Evolutionary conservation across 2,113 vertebrate species (phyloP), one percentile per base, ranked within the genome.

Genomic region (Tenebrosternarchus preto): DNA sequence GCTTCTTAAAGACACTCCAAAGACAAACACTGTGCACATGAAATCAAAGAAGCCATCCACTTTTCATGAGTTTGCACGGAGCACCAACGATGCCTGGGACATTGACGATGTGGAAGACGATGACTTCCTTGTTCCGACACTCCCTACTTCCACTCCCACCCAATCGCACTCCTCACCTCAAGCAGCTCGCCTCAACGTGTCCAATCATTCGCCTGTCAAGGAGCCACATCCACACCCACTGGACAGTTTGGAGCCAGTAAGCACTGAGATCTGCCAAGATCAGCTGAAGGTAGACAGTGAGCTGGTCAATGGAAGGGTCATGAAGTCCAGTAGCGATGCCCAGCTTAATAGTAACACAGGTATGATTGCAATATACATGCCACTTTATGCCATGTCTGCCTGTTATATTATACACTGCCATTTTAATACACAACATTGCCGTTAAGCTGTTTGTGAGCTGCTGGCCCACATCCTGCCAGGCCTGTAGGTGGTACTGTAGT

Each of bases 51-150:
- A 97, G 88, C 93, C 96, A 8, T 96, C 95, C 5, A 96, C 96
- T 84, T 98, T 98, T 79, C 95, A 96, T 0, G 96, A 98, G 87
- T 98, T 98, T 84, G 97, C 97, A 24, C 93, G 94, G 66, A 96
- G 94, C 85, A 98, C 96, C 85, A 98, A 95, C 27, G 97, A 98
- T 15, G 96, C 96, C 27, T 98, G 96, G 97, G 96, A 98, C 88
- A 95, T 98, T 0, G 95, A 96, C 0, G 96, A 98, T 24, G 96
- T 96, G 0, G 96, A 97, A 84, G 95, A 95, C 5, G 89, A 90
- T 2, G 94, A 95, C 29, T 89, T 92, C 59, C 82, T 89, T 1
- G 66, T 77, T 22, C 59, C 67, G 5, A 11, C 74, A 12, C 85
- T 68, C 8, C 7, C 84, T 17, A 75, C 85, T 2, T 78, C 85